Base-by-base conservation (phyloP, 2,113 vertebrate genomes). In the Clarias magur region DNA sequence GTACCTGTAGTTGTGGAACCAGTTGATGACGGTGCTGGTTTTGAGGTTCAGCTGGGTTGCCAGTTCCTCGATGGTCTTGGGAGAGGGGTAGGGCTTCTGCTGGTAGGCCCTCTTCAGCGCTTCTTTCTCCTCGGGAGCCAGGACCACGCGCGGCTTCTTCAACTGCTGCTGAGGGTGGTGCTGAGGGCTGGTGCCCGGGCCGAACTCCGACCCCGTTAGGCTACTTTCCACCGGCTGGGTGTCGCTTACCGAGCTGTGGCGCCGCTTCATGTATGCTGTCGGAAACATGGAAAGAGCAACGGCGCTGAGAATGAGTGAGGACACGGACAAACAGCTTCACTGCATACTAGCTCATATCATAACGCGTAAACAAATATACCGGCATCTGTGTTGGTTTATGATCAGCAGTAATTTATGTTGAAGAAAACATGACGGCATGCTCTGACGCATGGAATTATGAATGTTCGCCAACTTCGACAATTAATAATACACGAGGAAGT, bases 1-100 rank as follows among this genome's bases (percentile, higher is more conserved):
- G 25, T 96, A 99, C 98, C 98, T 98, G 96, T 99, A 99, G 92
- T 99, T 99, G 92, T 99, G 98, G 94, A 99, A 99, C 98, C 98
- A 99, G 94, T 99, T 99, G 95, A 99, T 99, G 92, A 99, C 98
- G 0, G 98, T 99, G 94, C 98, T 99, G 96, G 98, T 99, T 95
- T 99, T 99, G 93, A 99, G 94, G 95, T 99, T 98, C 91, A 99
- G 98, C 95, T 99, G 98, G 68, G 97, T 98, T 91, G 98, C 98
- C 54, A 99, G 97, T 92, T 99, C 98, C 94, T 99, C 98, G 76
- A 99, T 99, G 92, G 98, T 99, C 96, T 99, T 99, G 84, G 95
- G 95, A 19, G 95, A 99, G 89, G 98, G 98, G 93, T 99, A 99
- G 94, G 98, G 98, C 95, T 96, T 99, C 95, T 99, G 97, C 95